A percentile compares a stretch with the other conserved stretches of the same genome.
Conservation (phyloP, 2,797 vertebrate species). For the Anisognathus igniventris region DNA sequence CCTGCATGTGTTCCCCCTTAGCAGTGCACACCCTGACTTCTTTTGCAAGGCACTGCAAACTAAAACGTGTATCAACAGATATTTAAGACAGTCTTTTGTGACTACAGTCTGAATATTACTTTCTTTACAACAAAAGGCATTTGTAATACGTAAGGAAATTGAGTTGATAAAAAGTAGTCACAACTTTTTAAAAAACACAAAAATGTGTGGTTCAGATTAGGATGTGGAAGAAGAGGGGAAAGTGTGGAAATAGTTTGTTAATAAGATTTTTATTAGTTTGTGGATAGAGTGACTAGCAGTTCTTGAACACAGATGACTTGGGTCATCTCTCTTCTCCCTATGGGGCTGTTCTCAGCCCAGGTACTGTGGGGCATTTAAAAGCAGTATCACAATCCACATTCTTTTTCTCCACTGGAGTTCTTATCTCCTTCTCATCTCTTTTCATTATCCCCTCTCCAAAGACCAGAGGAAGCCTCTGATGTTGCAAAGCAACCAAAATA, state of each 20-base stretch:
- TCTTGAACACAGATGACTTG: neutral
- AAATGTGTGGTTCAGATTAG: neutral
- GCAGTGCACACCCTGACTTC: fast-evolving
- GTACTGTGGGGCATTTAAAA: neutral
- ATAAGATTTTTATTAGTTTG: neutral
- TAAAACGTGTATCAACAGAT: neutral
- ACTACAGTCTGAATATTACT: neutral
- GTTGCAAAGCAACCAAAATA: neutral
- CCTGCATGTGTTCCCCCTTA: neutral
- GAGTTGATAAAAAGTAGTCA: neutral
- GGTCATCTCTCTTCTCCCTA: neutral
- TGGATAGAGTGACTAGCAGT: neutral
- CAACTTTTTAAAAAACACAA: neutral
- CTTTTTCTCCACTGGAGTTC: neutral
- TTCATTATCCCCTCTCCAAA: neutral
- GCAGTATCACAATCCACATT: fast-evolving
- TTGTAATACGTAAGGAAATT: neutral
- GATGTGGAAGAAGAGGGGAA: neutral
- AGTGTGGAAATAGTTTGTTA: neutral
- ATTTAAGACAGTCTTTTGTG: neutral
- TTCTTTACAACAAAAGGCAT: neutral
- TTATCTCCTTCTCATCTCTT: neutral
- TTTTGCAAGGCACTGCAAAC: neutral
- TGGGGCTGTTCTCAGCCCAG: neutral
- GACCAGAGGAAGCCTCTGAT: neutral